A percentile compares a stretch with the other conserved stretches of the same genome.
Evolutionary conservation across 2,113 vertebrate genomes (phyloP).

Genomic region (Rafetus swinhoei): DNA sequence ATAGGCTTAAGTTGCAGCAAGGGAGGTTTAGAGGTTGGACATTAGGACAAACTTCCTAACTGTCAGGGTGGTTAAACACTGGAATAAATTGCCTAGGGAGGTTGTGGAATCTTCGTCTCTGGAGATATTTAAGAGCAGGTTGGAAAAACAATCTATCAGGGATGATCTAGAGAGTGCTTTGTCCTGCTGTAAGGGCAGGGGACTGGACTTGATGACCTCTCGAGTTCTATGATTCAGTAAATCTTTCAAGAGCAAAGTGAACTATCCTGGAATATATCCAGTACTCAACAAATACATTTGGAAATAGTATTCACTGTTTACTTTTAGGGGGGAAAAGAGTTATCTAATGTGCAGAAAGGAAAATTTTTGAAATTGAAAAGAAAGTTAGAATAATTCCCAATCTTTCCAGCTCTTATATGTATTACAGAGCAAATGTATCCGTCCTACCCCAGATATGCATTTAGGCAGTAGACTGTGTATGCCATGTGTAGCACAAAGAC

Average conservation of each 20-base stretch:
- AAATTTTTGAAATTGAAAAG: neutral
- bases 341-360: neutral
- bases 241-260: constrained; percentile 30
- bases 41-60: no score
- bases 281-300: constrained; percentile 2
- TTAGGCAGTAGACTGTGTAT: neutral
- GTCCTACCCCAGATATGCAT: neutral
- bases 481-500: neutral
- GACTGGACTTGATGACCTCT: no score
- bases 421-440: neutral
- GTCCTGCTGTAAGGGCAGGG: no score
- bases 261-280: neutral
- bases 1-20: no score
- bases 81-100: no score
- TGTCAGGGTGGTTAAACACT: no score
- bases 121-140: no score
- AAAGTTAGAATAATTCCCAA: neutral
- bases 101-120: no score
- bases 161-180: no score
- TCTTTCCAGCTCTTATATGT: neutral
- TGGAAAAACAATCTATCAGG: no score
- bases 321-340: neutral
- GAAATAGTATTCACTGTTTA: neutral
- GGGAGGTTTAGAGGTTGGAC: no score
- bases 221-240: neutral